A percentile compares a stretch with the other conserved stretches of the same genome.
These are phyloP conservation scores for Erethizon dorsatum DNA, from an alignment of 2,797 vertebrate species.

Conservation along the genomic window DNA sequence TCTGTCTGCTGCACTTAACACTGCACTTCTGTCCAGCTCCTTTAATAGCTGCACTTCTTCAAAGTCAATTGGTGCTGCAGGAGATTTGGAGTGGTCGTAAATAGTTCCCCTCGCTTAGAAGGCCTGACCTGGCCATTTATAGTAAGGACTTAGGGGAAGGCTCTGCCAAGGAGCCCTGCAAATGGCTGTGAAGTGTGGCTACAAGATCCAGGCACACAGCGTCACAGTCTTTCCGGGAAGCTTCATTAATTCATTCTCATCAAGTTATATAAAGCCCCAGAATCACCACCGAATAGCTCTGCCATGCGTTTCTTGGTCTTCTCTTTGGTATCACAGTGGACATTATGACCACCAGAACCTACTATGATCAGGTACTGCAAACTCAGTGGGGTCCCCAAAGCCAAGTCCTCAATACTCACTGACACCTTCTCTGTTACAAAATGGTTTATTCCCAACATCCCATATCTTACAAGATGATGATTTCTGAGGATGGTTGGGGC, in stretches of 20 bases:
- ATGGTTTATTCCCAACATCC: neutral
- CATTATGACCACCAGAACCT: neutral
- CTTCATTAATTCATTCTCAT: conserved; percentile 33
- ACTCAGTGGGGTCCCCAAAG: neutral
- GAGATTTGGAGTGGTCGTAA: conserved; percentile 58
- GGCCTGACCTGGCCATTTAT: neutral
- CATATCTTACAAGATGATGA: neutral
- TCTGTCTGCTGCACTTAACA: neutral
- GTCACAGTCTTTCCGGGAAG: neutral
- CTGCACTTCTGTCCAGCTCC: neutral
- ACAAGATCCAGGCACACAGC: neutral
- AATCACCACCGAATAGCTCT: neutral
- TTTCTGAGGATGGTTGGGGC: conserved; percentile 1
- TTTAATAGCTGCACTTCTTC: conserved; percentile 69
- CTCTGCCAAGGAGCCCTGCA: neutral
- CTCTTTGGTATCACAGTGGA: neutral
- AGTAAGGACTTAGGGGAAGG: neutral
- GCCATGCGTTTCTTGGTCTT: neutral
- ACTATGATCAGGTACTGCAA: neutral
- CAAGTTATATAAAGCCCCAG: neutral
- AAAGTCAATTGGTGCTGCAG: conserved; percentile 64
- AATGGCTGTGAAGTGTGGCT: neutral
- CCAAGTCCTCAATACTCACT: neutral
- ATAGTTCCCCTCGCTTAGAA: neutral
- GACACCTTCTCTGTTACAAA: neutral